These are phyloP conservation scores for Misgurnus anguillicaudatus DNA, from an alignment of 2,113 vertebrate species.

Conservation along the genomic window DNA sequence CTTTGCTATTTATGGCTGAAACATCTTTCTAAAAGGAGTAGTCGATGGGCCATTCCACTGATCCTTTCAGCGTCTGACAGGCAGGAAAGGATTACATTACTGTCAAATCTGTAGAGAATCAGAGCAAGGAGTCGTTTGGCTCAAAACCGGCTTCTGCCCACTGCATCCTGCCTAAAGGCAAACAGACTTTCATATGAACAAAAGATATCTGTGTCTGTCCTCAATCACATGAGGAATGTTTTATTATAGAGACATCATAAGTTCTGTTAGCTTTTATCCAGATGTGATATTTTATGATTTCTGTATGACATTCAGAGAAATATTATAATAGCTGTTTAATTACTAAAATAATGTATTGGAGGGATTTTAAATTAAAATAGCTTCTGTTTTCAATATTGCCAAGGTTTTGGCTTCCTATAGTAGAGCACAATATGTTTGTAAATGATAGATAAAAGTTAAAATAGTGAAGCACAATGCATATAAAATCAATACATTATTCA, in stretches of 20 bases:
- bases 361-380: no score
- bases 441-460: no score
- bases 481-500: no score
- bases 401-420: no score
- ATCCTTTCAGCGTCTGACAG: slow-evolving; percentile 27
- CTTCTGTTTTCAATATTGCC: no score
- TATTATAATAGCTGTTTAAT: no score
- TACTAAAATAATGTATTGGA: no score
- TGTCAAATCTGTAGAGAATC: slow-evolving; percentile 36
- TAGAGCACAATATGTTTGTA: no score
- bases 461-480: no score
- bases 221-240: slow-evolving; percentile 25
- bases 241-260: background rate
- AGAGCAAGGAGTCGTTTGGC: slow-evolving; percentile 18
- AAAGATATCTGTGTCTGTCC: background rate
- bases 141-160: slow-evolving; percentile 12
- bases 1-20: background rate
- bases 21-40: background rate
- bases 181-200: background rate
- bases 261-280: no score
- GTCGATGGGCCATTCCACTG: background rate
- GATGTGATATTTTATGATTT: no score
- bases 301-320: no score
- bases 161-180: background rate
- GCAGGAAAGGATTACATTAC: slow-evolving; percentile 48